Evolutionary conservation across 2,797 vertebrate species (phyloP).

Genomic region (Eulemur coronatus): DNA sequence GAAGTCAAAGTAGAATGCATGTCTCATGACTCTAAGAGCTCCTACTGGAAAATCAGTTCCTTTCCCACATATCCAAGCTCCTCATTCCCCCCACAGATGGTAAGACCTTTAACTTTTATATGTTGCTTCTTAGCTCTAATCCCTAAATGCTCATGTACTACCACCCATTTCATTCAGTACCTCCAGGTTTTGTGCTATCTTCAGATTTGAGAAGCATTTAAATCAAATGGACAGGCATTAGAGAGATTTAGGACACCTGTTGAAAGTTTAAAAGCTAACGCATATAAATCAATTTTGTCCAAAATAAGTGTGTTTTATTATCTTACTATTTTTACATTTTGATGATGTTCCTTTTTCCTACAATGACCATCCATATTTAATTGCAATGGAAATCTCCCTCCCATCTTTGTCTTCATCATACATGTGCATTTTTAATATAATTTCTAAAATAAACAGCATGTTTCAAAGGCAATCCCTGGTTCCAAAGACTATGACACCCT

Average conservation of each 20-base stretch:
- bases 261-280: slow-evolving; percentile 33
- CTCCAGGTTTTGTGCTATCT: background rate
- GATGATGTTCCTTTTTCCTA: background rate
- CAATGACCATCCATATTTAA: slow-evolving; percentile 19
- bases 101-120: background rate
- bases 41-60: background rate
- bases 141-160: background rate
- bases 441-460: slow-evolving; percentile 74
- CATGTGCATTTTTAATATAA: background rate
- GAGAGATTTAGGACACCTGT: background rate
- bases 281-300: background rate
- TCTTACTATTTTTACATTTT: background rate
- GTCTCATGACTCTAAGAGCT: background rate
- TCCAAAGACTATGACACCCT: slow-evolving; percentile 51
- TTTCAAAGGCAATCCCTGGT: slow-evolving; percentile 36
- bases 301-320: background rate
- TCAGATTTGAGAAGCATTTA: slow-evolving; percentile 27
- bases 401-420: background rate
- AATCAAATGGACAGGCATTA: background rate
- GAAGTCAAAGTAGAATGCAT: background rate
- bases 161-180: background rate
- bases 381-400: background rate
- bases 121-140: background rate
- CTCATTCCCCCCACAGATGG: background rate
- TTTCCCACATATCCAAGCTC: background rate